These are phyloP conservation scores for Stomatorhinus ivindoensis DNA, from an alignment of 2,113 vertebrate genomes.

Conservation along the genomic window DNA sequence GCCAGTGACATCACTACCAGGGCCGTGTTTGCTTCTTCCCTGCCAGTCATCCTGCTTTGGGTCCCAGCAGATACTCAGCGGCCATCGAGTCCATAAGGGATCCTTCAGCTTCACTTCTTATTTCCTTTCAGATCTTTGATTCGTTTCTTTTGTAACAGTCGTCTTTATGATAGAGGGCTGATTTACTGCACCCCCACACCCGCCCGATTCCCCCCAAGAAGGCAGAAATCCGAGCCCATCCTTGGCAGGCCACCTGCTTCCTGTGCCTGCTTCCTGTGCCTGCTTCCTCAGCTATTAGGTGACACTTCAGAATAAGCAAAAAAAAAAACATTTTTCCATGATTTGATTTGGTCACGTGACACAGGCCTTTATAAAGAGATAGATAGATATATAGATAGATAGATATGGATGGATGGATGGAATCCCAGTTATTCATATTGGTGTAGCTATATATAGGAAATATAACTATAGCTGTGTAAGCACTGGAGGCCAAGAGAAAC, in stretches of 20 bases:
- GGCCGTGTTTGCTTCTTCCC: not conserved
- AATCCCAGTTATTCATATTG: not conserved
- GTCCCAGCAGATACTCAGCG: not conserved
- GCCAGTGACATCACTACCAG: slow-evolving; percentile 10
- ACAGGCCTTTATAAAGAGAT: not conserved
- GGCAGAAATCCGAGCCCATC: not conserved
- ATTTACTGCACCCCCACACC: not conserved
- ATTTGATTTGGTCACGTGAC: not conserved
- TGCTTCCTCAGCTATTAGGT: not conserved
- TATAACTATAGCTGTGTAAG: not conserved
- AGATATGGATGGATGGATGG: not conserved
- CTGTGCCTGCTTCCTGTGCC: not conserved
- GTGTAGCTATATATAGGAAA: not conserved
- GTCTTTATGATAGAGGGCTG: not conserved
- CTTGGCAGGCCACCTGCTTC: not conserved
- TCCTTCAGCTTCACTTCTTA: not conserved
- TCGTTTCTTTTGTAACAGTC: not conserved
- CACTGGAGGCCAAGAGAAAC: not conserved
- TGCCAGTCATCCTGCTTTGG: not conserved
- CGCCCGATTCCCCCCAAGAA: not conserved
- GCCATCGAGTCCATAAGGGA: not conserved
- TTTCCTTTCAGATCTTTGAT: not conserved
- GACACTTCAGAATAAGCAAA: not conserved
- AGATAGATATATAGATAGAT: not conserved
- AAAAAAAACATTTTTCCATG: not conserved